These are phyloP conservation scores for Monoplex corrugatus DNA, from an alignment of 2,888 invertebrate genomes.

Conservation along the genomic window DNA sequence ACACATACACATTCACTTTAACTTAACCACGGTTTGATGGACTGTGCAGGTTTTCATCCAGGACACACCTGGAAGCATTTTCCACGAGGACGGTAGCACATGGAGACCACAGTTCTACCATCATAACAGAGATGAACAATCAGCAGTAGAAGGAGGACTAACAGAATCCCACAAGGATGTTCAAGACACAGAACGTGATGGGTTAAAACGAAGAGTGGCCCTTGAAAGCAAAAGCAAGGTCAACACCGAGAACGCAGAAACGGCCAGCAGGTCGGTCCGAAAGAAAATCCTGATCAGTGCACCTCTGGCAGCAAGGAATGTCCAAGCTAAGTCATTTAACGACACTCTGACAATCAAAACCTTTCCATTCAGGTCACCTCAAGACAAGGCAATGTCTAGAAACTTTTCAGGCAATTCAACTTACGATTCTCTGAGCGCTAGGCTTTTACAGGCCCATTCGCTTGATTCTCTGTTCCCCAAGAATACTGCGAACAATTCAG, in stretches of 20 bases:
- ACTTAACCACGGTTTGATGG: too few relatives aligned
- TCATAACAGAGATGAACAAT: not conserved
- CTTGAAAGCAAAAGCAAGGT: too few relatives aligned
- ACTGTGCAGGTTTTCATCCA: too few relatives aligned
- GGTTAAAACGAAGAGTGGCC: too few relatives aligned
- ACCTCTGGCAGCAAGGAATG: too few relatives aligned
- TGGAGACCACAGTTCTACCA: not conserved
- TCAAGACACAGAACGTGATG: not conserved
- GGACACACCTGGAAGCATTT: too few relatives aligned
- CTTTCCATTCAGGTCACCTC: not conserved
- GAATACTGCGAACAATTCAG: not conserved
- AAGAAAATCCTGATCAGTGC: too few relatives aligned
- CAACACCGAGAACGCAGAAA: too few relatives aligned
- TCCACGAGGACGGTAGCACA: not conserved
- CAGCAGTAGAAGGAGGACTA: not conserved
- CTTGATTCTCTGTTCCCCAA: not conserved
- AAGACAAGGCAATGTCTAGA: not conserved
- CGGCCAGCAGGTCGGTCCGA: too few relatives aligned
- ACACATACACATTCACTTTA: not conserved
- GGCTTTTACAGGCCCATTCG: not conserved
- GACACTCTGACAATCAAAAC: too few relatives aligned
- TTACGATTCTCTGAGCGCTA: not conserved
- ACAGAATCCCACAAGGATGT: too few relatives aligned
- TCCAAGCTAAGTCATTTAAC: too few relatives aligned
- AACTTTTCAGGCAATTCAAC: not conserved